These are phyloP conservation scores for Busseola fusca DNA, from an alignment of 2,888 invertebrate genomes.

Conservation along the genomic window DNA sequence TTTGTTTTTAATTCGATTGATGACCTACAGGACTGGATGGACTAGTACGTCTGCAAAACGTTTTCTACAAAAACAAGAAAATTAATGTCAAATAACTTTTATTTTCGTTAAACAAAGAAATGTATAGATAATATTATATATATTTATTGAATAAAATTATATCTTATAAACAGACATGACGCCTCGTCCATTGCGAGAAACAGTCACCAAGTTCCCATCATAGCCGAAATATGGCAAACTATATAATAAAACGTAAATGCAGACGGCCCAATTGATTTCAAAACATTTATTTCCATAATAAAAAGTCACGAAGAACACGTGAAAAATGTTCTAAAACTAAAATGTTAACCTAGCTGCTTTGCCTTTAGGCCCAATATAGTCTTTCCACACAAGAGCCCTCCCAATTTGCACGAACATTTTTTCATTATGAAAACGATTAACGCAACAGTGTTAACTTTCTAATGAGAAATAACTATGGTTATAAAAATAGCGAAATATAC, in stretches of 20 bases:
- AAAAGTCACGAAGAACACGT: constrained; percentile 38
- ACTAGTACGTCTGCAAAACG: neutral
- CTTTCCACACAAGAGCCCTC: constrained; percentile 19
- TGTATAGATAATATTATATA: constrained; percentile 83
- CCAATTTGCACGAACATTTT: constrained; percentile 23
- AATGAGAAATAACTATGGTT: constrained; percentile 41
- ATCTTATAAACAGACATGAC: constrained; percentile 82
- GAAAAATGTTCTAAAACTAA: constrained; percentile 38
- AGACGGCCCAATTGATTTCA: constrained; percentile 75
- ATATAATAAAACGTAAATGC: constrained; percentile 71
- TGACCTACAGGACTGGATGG: neutral
- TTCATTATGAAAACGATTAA: constrained; percentile 28
- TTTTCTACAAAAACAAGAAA: constrained; percentile 60
- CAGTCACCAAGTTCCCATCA: constrained; percentile 81
- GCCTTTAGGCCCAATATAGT: constrained; percentile 52
- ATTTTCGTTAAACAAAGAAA: constrained; percentile 87
- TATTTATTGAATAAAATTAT: constrained; percentile 84
- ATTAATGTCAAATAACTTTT: constrained; percentile 85
- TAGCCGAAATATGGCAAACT: constrained; percentile 79
- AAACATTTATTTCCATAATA: constrained; percentile 57
- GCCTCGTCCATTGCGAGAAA: constrained; percentile 81
- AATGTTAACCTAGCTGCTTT: constrained; percentile 48
- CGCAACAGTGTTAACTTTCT: constrained; percentile 43
- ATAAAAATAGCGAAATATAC: constrained; percentile 53
- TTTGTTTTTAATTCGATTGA: neutral